Conservation (phyloP, 35 echinoderm and acorn worm genomes). For the Ophiothrix spiculata region DNA sequence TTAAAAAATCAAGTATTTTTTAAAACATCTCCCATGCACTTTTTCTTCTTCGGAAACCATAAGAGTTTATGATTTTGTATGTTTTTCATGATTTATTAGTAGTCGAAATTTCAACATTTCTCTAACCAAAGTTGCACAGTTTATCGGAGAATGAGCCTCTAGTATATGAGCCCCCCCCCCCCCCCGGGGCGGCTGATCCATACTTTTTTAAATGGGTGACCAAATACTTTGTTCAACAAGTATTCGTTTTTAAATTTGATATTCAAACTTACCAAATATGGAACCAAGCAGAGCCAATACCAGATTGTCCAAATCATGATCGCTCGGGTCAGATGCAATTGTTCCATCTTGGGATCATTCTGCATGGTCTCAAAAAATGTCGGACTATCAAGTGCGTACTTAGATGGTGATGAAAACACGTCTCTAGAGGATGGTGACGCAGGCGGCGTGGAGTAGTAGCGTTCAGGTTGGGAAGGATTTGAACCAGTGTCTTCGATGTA, state of each 20-base stretch:
- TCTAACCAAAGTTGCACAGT: too few species aligned
- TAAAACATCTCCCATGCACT: too few species aligned
- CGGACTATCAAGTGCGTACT: background rate
- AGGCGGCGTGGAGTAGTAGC: background rate
- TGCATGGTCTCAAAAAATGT: background rate
- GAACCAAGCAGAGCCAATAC: constrained; percentile 37
- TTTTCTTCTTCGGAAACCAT: too few species aligned
- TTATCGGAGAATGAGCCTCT: too few species aligned
- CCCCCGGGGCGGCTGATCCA: too few species aligned
- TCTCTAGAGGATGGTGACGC: too few species aligned
- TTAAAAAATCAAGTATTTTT: too few species aligned
- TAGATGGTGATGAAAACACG: background rate
- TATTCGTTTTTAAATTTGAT: background rate
- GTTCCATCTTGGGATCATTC: background rate
- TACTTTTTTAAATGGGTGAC: too few species aligned
- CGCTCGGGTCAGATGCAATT: constrained; percentile 21
- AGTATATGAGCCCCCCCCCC: too few species aligned
- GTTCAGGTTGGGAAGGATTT: background rate
- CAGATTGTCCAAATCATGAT: background rate
- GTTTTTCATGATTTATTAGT: too few species aligned
- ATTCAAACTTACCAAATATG: constrained; percentile 53
- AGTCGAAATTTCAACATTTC: too few species aligned
- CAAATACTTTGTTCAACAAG: background rate
- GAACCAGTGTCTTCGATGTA: background rate
- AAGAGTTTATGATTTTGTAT: too few species aligned